Conservation (phyloP, 64 coral and sea anemone genomes). For the Dendrophyllia cribrosa region DNA sequence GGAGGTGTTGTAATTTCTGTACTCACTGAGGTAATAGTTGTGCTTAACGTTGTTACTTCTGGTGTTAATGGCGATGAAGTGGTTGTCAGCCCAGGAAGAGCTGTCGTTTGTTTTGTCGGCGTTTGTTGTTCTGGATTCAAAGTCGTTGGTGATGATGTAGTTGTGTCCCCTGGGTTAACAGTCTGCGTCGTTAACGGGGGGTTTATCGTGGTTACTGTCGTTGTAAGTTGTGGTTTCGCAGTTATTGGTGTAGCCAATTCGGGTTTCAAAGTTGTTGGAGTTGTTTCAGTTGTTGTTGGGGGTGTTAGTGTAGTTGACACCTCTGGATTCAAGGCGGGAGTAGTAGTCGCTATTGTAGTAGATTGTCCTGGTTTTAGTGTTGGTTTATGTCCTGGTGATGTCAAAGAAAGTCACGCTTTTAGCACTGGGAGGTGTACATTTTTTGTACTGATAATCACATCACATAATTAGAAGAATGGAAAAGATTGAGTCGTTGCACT, state of each 20-base stretch:
- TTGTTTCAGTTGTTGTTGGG: not conserved
- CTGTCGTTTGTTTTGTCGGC: not conserved
- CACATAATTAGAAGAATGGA: too few species aligned
- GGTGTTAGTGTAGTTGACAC: not conserved
- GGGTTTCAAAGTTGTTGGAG: not conserved
- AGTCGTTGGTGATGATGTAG: not conserved
- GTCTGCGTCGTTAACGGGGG: not conserved
- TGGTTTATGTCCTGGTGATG: constrained; percentile 4
- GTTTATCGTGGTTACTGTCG: not conserved
- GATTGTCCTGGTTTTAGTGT: not conserved
- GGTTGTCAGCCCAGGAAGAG: not conserved
- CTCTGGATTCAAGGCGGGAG: not conserved
- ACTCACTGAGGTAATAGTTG: not conserved
- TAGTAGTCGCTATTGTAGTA: not conserved
- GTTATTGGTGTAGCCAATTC: not conserved
- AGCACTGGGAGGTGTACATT: not conserved
- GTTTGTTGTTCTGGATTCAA: not conserved
- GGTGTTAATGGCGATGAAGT: not conserved
- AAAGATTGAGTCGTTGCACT: too few species aligned
- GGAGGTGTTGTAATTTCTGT: not conserved
- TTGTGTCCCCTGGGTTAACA: not conserved
- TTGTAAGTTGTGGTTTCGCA: not conserved
- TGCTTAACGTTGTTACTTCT: not conserved
- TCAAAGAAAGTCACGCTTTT: not conserved
- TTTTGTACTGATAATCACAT: not conserved